Evolutionary conservation across 1,140 invertebrate species (phyloP), one percentile per base, ranked within the genome.

Genomic region (Sesamia nonagrioides): DNA sequence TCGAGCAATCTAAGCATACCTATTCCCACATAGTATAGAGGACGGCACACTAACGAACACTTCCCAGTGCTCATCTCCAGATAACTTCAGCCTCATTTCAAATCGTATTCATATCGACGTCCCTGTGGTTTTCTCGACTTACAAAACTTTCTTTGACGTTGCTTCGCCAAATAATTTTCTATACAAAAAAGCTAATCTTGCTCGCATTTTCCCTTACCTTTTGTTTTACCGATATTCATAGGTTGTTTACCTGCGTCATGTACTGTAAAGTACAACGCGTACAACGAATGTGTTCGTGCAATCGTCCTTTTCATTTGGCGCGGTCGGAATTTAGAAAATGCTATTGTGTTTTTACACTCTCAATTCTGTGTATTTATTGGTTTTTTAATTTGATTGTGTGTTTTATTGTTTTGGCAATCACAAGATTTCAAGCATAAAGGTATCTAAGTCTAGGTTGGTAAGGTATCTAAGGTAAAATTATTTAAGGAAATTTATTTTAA

Each of bases 211-310:
- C 17, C 40, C 21, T n/a, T 50, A 48, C 50, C 7, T 72, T 69
- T 52, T 69, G 66, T 69, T 69, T 33, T 42, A 40, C 61, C 9
- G 21, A 69, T 69, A 69, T 72, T 72, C 50, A 37, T 37, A 35
- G 4, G 9, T 40, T 52, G 48, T 71, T 71, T 72, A 72, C 50
- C 69, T 37, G 69, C 33, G 40, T 40, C 33, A 71, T 72, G 50
- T 72, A 40, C 48, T 72, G 69, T 18, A 37, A 40, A n/a, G 7
- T 37, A 54, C 61, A 21, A 63, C 2, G 17, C 15, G 2, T 18
- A 54, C 61, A 42, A 66, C 35, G 8, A 15, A 21, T 50, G 9
- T 50, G 13, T 52, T 33, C 27, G 3, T 52, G 11, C 48, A 35
- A 50, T 52, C 66, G 42, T 18, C 18, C 63, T 48, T 68, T 48